Conservation (phyloP, 1,140 invertebrate species). For the Bombus waltoni region DNA sequence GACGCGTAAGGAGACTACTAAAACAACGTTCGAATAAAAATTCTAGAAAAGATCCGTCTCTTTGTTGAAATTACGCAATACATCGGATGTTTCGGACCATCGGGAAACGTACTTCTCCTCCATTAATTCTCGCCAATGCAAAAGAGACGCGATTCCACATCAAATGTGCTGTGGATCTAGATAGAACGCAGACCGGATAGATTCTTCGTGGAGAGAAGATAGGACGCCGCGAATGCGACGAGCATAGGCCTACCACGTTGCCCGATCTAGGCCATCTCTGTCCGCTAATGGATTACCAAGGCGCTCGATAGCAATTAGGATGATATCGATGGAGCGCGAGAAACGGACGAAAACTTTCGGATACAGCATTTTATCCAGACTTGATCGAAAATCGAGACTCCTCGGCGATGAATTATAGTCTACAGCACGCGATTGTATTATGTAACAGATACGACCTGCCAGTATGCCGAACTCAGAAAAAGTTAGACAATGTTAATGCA, state of each 20-base stretch:
- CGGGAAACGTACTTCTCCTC: background rate
- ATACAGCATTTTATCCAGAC: background rate
- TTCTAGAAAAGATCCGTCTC: background rate
- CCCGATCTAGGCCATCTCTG: constrained; percentile 38
- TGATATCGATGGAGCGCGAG: constrained; percentile 14
- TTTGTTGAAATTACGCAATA: background rate
- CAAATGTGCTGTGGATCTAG: constrained; percentile 16
- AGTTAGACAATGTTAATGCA: too few species aligned
- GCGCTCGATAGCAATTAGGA: constrained; percentile 41
- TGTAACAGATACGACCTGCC: too few species aligned
- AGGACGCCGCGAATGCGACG: background rate
- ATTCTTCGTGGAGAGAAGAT: constrained; percentile 3
- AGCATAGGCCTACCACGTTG: background rate
- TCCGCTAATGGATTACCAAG: constrained; percentile 44
- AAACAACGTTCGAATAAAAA: too few species aligned
- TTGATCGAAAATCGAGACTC: too few species aligned
- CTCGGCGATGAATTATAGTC: too few species aligned
- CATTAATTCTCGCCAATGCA: constrained; percentile 12
- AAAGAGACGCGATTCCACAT: constrained; percentile 9
- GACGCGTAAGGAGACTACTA: too few species aligned
- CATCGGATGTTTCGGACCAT: background rate
- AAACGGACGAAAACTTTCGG: constrained; percentile 19
- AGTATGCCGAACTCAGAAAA: too few species aligned
- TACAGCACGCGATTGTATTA: background rate
- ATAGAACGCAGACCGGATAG: background rate